These are phyloP conservation scores for Hyppa rectilinea DNA, from an alignment of 2,888 invertebrate species.

Conservation along the genomic window DNA sequence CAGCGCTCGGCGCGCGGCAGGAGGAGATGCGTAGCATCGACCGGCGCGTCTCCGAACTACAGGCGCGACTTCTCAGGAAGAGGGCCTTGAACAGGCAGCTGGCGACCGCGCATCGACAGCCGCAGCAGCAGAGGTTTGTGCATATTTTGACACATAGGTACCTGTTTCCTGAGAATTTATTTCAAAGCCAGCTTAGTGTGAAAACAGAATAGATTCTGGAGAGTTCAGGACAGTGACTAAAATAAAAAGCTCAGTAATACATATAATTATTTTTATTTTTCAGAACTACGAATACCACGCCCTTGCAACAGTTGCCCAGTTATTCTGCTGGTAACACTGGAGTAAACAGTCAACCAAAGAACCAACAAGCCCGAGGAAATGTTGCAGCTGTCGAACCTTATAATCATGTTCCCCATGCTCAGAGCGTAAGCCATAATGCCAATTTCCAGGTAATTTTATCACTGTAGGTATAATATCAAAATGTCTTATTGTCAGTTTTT, in stretches of 20 bases:
- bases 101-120: conserved; percentile 88
- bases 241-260: not conserved
- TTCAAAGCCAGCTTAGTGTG: too few species aligned
- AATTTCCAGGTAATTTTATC: conserved; percentile 83
- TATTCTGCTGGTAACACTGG: conserved; percentile 81
- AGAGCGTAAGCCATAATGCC: conserved; percentile 86
- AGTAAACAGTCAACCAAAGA: conserved; percentile 86
- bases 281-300: conserved; percentile 87
- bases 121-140: conserved; percentile 77
- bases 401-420: conserved; percentile 94
- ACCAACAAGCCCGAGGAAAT: conserved; percentile 93
- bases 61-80: conserved; percentile 97
- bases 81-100: conserved; percentile 94
- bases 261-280: conserved; percentile 56
- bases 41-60: conserved; percentile 97
- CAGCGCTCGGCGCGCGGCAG: conserved; percentile 96
- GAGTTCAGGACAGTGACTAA: not conserved
- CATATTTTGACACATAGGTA: not conserved
- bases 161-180: not conserved
- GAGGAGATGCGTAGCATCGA: conserved; percentile 98
- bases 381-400: conserved; percentile 97
- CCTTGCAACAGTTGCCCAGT: conserved; percentile 88
- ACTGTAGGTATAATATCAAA: not conserved
- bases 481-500: not conserved
- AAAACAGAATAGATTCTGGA: conserved; percentile 58